These are phyloP conservation scores for Caenorhabditis sp. DNA, from an alignment of 2,888 invertebrate genomes.

Conservation along the genomic window DNA sequence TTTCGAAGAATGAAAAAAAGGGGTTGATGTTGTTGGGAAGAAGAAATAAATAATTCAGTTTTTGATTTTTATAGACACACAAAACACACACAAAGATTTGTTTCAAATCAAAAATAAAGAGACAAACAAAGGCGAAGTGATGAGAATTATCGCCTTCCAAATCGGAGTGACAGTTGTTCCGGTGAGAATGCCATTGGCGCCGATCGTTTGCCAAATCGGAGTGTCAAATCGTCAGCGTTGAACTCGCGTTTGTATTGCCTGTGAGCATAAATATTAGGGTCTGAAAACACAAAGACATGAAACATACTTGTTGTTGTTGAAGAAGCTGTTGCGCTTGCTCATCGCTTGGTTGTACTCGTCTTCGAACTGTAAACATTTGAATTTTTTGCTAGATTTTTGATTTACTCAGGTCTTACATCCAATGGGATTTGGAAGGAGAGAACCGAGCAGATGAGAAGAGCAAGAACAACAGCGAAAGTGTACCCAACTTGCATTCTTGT, in stretches of 20 bases:
- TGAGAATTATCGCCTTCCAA: conserved; percentile 21
- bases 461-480: conserved; percentile 3
- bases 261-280: too few species aligned
- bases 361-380: neutral
- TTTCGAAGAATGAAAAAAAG: neutral
- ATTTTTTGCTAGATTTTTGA: neutral
- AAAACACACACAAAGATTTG: neutral
- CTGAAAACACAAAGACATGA: neutral
- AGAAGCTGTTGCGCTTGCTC: neutral
- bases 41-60: neutral
- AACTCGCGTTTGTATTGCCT: conserved; percentile 48
- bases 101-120: too few species aligned
- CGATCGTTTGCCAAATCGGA: conserved; percentile 53
- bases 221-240: conserved; percentile 51
- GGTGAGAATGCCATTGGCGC: conserved; percentile 29
- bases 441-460: conserved; percentile 1
- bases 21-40: neutral
- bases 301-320: neutral
- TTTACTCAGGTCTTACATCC: neutral
- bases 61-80: neutral
- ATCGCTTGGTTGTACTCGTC: neutral
- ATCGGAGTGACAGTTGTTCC: conserved; percentile 47
- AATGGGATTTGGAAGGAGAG: neutral
- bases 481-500: neutral
- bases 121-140: neutral